phyloP scores from a whole-genome alignment of 2,888 invertebrate species.

The Hartigia nigra region DNA sequence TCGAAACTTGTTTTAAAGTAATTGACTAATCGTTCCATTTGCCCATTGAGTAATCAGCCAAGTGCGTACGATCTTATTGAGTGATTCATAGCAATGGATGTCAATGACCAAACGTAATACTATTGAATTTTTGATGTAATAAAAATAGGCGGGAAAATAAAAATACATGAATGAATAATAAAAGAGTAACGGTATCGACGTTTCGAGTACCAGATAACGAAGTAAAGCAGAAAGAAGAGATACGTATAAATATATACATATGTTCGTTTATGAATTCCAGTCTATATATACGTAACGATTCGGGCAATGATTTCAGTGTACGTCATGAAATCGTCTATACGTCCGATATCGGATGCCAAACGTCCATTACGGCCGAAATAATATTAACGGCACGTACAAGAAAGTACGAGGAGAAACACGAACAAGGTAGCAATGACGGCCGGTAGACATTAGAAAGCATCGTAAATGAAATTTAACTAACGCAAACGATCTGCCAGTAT shows the following conservation, averaged over 20 bases:
- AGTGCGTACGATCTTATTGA: not conserved
- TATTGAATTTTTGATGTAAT: not conserved
- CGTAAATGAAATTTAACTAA: not conserved
- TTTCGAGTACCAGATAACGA: too few species aligned
- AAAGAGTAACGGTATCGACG: too few species aligned
- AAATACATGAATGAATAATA: not conserved
- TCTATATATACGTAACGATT: not conserved
- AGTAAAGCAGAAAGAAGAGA: too few species aligned
- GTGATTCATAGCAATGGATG: not conserved
- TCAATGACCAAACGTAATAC: not conserved
- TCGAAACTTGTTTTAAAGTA: not conserved
- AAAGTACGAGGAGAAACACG: not conserved
- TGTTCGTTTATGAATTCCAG: not conserved
- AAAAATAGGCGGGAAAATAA: too few species aligned
- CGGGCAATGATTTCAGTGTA: not conserved
- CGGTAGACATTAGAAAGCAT: not conserved
- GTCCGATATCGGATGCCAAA: not conserved
- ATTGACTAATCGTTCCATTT: not conserved
- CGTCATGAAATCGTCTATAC: not conserved
- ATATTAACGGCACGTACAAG: not conserved
- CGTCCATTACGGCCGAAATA: not conserved
- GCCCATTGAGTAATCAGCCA: not conserved
- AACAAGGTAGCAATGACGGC: not conserved
- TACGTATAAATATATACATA: too few species aligned
- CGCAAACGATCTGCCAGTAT: not conserved